These are phyloP conservation scores for Rhynchonycteris naso DNA, from an alignment of 2,797 vertebrate species.

Conservation along the genomic window DNA sequence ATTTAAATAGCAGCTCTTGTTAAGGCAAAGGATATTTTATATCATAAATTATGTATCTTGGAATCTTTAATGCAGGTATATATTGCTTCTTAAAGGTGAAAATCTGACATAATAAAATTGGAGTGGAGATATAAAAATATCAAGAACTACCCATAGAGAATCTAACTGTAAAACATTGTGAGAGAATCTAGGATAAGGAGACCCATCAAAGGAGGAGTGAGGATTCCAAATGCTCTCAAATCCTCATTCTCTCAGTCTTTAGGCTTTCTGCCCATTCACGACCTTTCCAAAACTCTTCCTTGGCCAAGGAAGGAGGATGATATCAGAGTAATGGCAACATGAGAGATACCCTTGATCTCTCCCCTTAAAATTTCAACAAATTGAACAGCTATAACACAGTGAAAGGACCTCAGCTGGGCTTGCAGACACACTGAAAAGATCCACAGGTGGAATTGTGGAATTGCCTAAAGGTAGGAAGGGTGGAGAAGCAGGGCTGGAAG, in stretches of 20 bases:
- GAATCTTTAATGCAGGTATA: neutral
- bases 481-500: no score
- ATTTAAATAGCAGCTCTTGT: neutral
- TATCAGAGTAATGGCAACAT: no score
- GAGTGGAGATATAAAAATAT: neutral
- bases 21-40: neutral
- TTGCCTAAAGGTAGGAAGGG: no score
- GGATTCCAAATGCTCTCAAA: neutral
- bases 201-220: neutral
- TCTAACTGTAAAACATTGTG: neutral
- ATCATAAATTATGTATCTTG: neutral
- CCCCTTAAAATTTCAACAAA: no score
- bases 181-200: neutral
- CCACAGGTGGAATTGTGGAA: no score
- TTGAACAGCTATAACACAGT: no score
- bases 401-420: no score
- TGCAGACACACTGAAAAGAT: no score
- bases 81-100: neutral
- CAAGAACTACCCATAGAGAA: neutral
- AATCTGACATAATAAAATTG: conserved; percentile 6
- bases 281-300: neutral
- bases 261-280: neutral
- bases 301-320: no score
- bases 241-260: neutral
- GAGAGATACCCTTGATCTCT: no score